Evolutionary conservation across 1,140 invertebrate genomes (phyloP).

Genomic region (Vanessa tameamea): DNA sequence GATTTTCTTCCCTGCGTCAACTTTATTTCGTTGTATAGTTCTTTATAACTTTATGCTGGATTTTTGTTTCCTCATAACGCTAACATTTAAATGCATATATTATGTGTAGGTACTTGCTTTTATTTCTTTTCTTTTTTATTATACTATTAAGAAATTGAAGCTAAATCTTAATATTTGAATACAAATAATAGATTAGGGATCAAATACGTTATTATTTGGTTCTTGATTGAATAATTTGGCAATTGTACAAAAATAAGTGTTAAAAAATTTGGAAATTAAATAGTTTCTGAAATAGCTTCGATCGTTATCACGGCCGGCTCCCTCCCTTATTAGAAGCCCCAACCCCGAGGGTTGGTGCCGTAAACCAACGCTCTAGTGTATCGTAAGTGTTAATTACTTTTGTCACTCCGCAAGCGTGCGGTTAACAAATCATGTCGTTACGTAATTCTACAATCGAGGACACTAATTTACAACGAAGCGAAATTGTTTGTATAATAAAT

Average conservation of each 20-base stretch:
- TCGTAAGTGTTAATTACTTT: slow-evolving; percentile 77
- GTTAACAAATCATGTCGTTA: slow-evolving; percentile 69
- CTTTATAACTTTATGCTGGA: not conserved
- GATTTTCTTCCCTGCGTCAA: slow-evolving; percentile 10
- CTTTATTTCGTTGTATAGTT: not conserved
- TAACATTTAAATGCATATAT: too few relatives aligned
- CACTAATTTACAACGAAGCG: slow-evolving; percentile 56
- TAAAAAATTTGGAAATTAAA: slow-evolving; percentile 48
- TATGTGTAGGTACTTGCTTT: too few relatives aligned
- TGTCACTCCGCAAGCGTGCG: slow-evolving; percentile 65
- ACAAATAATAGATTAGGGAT: not conserved
- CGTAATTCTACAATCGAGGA: slow-evolving; percentile 59
- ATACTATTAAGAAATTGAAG: too few relatives aligned
- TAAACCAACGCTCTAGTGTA: slow-evolving; percentile 68
- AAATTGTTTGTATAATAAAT: slow-evolving; percentile 58
- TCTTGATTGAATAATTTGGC: not conserved
- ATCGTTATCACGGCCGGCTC: slow-evolving; percentile 55
- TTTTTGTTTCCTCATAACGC: too few relatives aligned
- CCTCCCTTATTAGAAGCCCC: slow-evolving; percentile 52
- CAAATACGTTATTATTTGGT: not conserved
- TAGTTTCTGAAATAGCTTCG: slow-evolving; percentile 50
- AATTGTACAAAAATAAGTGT: slow-evolving; percentile 41
- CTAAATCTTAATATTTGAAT: not conserved
- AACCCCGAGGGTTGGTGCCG: slow-evolving; percentile 55
- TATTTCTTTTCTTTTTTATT: too few relatives aligned